Evolutionary conservation across 2,888 invertebrate species (phyloP).

Genomic region (Scrobipalpa costella): DNA sequence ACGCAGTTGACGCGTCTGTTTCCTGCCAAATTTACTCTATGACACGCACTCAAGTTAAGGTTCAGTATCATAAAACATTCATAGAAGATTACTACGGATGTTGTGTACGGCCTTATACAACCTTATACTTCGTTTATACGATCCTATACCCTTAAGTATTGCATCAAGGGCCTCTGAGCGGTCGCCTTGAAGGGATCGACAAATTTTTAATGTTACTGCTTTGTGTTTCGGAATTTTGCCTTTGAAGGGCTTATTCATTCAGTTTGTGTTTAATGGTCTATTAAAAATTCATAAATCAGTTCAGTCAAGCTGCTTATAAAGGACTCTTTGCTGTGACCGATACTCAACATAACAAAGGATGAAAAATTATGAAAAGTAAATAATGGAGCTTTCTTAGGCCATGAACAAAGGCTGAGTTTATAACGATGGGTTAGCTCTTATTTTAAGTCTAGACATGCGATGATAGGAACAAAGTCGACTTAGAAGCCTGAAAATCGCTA

Average conservation of each 20-base stretch:
- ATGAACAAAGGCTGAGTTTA: too few relatives aligned
- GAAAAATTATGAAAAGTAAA: too few relatives aligned
- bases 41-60: background rate
- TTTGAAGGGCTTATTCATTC: background rate
- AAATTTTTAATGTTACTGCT: conserved; percentile 15
- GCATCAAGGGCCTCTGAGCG: conserved; percentile 9
- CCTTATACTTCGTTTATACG: conserved; percentile 10
- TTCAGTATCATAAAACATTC: conserved; percentile 16
- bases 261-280: conserved; percentile 1
- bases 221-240: background rate
- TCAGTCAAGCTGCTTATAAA: background rate
- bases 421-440: too few relatives aligned
- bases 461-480: too few relatives aligned
- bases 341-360: background rate
- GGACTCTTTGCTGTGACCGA: background rate
- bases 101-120: conserved; percentile 5
- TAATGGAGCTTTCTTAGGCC: too few relatives aligned
- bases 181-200: conserved; percentile 5
- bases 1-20: background rate
- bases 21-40: conserved; percentile 8
- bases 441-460: too few relatives aligned
- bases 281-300: background rate
- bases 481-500: too few relatives aligned
- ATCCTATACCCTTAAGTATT: conserved; percentile 1
- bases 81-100: conserved; percentile 18